phyloP scores from a whole-genome alignment of 2,797 vertebrate species.

The Manis crassicaudata region DNA sequence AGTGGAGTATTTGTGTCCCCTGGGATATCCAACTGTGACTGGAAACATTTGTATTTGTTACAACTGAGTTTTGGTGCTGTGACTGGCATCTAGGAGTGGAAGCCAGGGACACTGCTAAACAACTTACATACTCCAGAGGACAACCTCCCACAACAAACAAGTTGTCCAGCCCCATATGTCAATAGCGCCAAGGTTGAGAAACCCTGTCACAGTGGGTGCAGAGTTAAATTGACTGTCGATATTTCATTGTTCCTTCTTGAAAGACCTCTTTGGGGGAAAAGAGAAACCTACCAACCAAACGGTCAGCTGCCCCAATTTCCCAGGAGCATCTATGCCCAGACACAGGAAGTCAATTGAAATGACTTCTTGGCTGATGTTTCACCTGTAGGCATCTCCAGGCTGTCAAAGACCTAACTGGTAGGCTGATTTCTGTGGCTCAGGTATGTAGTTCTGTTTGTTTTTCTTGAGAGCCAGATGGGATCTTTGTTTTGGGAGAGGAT shows the following conservation, averaged over 20 bases:
- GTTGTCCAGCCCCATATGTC: neutral
- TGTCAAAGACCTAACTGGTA: neutral
- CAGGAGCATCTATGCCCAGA: neutral
- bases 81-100: neutral
- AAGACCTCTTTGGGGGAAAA: neutral
- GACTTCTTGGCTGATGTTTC: neutral
- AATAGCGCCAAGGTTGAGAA: neutral
- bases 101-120: neutral
- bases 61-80: neutral
- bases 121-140: neutral
- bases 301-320: neutral
- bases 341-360: neutral
- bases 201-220: neutral
- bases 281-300: neutral
- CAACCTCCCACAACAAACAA: neutral
- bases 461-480: neutral
- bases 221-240: neutral
- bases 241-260: neutral
- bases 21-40: neutral
- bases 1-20: neutral
- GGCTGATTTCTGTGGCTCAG: neutral
- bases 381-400: neutral
- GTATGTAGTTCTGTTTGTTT: neutral
- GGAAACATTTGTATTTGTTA: neutral
- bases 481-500: slow-evolving; percentile 29